These are phyloP conservation scores for Piscicola geometra DNA, from an alignment of 2,888 invertebrate genomes.

Conservation along the genomic window DNA sequence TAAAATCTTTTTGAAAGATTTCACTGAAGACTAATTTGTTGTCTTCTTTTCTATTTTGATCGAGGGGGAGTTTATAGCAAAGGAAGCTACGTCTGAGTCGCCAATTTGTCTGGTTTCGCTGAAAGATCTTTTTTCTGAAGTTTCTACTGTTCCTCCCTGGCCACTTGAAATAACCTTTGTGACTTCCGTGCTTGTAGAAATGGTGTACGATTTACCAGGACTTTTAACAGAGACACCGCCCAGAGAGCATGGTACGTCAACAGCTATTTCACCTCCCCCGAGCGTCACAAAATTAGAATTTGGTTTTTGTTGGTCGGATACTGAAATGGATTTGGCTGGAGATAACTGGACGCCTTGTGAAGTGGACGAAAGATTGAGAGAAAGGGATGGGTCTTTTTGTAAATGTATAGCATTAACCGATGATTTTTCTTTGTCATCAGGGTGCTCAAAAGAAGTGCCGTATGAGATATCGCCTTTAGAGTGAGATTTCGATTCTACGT, in stretches of 20 bases:
- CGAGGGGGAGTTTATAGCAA: not conserved
- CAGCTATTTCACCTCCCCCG: not conserved
- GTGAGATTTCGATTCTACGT: conserved; percentile 27
- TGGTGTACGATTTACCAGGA: not conserved
- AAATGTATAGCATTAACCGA: conserved; percentile 20
- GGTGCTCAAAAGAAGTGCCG: conserved; percentile 20
- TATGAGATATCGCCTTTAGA: not conserved
- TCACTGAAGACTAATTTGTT: not conserved
- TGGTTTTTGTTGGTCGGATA: not conserved
- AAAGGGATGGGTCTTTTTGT: not conserved
- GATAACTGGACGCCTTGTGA: not conserved
- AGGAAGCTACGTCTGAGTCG: not conserved
- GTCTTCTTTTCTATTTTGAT: not conserved
- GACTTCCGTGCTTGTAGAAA: not conserved
- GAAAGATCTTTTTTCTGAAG: not conserved
- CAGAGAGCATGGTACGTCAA: not conserved
- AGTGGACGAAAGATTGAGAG: conserved; percentile 12
- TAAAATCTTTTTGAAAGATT: not conserved
- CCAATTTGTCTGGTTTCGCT: not conserved
- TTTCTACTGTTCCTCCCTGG: not conserved
- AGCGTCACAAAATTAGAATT: not conserved
- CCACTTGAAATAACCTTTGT: not conserved
- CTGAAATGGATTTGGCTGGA: not conserved
- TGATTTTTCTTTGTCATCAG: conserved; percentile 28
- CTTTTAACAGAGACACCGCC: not conserved